Percentiles rank a stretch among this genome's conserved stretches.
phyloP scores from a whole-genome alignment of 2,888 invertebrate genomes.

The Zaprionus obscuricornis region DNA sequence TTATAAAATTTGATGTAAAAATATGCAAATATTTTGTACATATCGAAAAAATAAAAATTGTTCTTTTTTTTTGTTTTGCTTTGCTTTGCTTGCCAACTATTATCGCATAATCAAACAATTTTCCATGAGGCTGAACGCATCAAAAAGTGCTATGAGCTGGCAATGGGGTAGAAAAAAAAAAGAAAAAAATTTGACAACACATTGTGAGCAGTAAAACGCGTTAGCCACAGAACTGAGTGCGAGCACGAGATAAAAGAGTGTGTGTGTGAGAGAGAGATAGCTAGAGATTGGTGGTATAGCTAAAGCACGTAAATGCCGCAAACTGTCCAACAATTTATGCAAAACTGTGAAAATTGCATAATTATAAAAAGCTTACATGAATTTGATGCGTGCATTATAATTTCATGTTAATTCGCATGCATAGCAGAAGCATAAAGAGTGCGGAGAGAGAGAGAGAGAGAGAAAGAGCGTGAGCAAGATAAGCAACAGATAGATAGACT shows the following conservation, averaged over 20 bases:
- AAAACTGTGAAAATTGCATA: slow-evolving; percentile 64
- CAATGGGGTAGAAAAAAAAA: too few species aligned
- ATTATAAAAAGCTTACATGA: slow-evolving; percentile 53
- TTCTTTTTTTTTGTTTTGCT: background rate
- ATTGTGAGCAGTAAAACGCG: slow-evolving; percentile 4
- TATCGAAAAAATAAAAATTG: slow-evolving; percentile 3
- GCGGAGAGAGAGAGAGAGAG: background rate
- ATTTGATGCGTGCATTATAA: slow-evolving; percentile 61
- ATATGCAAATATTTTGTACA: slow-evolving; percentile 5
- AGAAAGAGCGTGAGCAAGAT: too few species aligned
- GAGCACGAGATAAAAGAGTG: too few species aligned
- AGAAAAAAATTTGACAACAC: slow-evolving; percentile 25
- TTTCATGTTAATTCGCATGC: slow-evolving; percentile 63
- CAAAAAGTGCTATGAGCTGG: slow-evolving; percentile 14
- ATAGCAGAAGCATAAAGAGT: slow-evolving; percentile 8
- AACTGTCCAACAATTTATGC: slow-evolving; percentile 58
- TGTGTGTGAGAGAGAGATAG: background rate
- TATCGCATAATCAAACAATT: slow-evolving; percentile 49
- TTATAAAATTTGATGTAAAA: too few species aligned
- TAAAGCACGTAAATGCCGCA: slow-evolving; percentile 47
- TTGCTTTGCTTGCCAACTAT: slow-evolving; percentile 18
- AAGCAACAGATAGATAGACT: too few species aligned
- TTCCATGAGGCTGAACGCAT: slow-evolving; percentile 31
- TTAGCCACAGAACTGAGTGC: slow-evolving; percentile 23
- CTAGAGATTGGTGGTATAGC: slow-evolving; percentile 15